These are phyloP conservation scores for Ctena decussata DNA, from an alignment of 2,888 invertebrate species.

Conservation along the genomic window DNA sequence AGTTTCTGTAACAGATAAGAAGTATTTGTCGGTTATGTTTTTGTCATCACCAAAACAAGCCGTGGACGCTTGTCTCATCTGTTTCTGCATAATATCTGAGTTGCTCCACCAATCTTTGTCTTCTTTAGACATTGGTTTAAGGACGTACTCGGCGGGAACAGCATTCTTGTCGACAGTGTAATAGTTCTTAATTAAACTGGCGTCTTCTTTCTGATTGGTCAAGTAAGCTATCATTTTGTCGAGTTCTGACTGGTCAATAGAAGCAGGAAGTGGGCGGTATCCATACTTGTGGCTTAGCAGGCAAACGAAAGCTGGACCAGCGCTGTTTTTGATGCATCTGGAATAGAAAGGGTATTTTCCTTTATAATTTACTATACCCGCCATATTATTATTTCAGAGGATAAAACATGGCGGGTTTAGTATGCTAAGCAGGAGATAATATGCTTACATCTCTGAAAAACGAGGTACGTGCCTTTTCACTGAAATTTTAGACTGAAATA, in stretches of 20 bases:
- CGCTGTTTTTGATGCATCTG: conserved; percentile 71
- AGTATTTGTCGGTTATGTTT: conserved; percentile 49
- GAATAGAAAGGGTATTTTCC: conserved; percentile 7
- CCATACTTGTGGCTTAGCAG: conserved; percentile 85
- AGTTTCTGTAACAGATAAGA: conserved; percentile 60
- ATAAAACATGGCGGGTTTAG: too few relatives aligned
- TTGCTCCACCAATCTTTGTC: conserved; percentile 48
- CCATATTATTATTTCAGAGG: too few relatives aligned
- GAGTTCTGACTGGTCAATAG: conserved; percentile 74
- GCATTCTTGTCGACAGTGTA: conserved; percentile 80
- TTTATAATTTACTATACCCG: too few relatives aligned
- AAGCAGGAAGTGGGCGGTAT: conserved; percentile 79
- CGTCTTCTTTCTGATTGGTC: conserved; percentile 56
- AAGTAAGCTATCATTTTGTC: conserved; percentile 70
- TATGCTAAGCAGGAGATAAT: too few relatives aligned
- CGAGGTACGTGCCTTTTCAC: too few relatives aligned
- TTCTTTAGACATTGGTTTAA: conserved; percentile 64
- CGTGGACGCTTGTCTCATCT: conserved; percentile 41
- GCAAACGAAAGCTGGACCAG: conserved; percentile 65
- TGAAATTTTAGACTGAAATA: too few relatives aligned
- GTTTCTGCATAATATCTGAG: conserved; percentile 35
- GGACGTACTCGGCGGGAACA: conserved; percentile 76
- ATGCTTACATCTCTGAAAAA: too few relatives aligned
- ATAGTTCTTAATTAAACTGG: conserved; percentile 74
- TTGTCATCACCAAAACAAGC: conserved; percentile 47